Conservation (phyloP, 2,113 vertebrate genomes). For the Lepus americanus region DNA sequence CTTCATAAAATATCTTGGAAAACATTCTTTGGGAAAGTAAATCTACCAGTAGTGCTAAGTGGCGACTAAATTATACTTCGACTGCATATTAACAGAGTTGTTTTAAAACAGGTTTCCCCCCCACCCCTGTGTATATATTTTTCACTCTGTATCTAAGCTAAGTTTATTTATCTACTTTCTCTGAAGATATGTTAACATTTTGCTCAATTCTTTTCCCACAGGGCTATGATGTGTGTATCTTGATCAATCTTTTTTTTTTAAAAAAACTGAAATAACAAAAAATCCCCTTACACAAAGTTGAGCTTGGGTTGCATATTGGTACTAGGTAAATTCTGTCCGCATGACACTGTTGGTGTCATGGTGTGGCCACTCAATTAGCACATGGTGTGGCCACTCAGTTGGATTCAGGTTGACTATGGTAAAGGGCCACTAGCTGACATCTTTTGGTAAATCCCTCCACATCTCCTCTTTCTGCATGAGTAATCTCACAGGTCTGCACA, state of each 20-base stretch:
- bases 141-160: slow-evolving; percentile 8
- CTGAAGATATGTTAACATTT: slow-evolving; percentile 2
- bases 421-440: neutral
- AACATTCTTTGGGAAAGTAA: slow-evolving; percentile 27
- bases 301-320: neutral
- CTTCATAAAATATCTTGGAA: neutral
- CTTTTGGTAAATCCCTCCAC: neutral
- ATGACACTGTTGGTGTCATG: neutral
- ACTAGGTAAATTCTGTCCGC: neutral
- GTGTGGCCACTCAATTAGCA: neutral
- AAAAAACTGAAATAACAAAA: neutral
- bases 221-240: neutral
- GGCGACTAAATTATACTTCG: slow-evolving; percentile 34
- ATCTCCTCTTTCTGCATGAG: neutral
- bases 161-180: slow-evolving; percentile 27
- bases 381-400: neutral
- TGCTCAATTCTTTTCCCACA: slow-evolving; percentile 1
- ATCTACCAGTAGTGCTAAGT: slow-evolving; percentile 2
- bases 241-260: neutral
- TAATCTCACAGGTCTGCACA: neutral
- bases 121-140: no score
- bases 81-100: slow-evolving; percentile 28
- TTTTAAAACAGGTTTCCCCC: neutral
- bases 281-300: neutral
- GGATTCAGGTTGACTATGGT: neutral